phyloP scores from a whole-genome alignment of 2,113 vertebrate genomes.

The Lipotes vexillifer region DNA sequence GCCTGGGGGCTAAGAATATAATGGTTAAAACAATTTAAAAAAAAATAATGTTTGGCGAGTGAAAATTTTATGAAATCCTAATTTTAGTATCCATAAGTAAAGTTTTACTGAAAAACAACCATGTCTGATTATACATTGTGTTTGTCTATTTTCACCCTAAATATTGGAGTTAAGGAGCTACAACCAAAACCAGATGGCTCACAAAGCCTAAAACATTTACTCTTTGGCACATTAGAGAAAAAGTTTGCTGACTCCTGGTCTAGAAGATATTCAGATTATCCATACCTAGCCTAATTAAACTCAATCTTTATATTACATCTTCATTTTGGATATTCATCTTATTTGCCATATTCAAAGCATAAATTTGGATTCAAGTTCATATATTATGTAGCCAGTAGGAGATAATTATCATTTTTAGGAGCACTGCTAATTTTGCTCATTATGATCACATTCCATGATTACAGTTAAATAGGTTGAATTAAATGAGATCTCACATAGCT shows the following conservation, averaged over 20 bases:
- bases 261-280: background rate
- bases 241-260: background rate
- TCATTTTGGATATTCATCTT: background rate
- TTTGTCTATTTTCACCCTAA: background rate
- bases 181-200: background rate
- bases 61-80: background rate
- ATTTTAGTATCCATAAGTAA: background rate
- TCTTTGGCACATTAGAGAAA: background rate
- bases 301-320: background rate
- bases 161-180: background rate
- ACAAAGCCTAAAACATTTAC: background rate
- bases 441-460: background rate
- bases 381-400: background rate
- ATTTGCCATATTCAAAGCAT: background rate
- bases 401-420: background rate
- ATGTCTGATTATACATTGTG: background rate
- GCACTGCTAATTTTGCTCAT: background rate
- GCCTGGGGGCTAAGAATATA: background rate
- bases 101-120: background rate
- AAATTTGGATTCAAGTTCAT: background rate
- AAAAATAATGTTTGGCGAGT: background rate
- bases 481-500: background rate
- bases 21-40: background rate
- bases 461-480: background rate
- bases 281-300: background rate